Conservation (phyloP, 2,797 vertebrate genomes). For the Protonibea diacanthus region DNA sequence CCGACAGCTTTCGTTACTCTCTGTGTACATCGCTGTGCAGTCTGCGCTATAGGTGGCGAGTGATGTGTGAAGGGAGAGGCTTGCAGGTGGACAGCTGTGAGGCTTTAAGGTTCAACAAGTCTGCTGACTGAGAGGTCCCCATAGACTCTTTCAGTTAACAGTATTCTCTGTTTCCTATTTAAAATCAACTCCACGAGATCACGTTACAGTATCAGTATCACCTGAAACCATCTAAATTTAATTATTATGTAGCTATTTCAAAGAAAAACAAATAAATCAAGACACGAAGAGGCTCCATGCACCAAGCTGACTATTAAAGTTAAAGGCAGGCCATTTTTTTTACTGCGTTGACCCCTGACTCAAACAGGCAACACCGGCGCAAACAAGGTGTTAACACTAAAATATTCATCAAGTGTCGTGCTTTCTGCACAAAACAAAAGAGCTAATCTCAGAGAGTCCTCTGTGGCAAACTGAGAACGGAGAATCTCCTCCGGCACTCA, state of each 20-base stretch:
- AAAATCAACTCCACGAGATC: conserved; percentile 34
- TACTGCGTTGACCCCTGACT: conserved; percentile 30
- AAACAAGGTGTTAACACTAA: conserved; percentile 70
- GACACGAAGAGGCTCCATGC: not conserved
- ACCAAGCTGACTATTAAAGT: not conserved
- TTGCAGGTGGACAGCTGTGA: conserved; percentile 44
- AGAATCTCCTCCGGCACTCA: conserved; percentile 49
- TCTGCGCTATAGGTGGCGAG: conserved; percentile 5
- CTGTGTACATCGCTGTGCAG: conserved; percentile 23
- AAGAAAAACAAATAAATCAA: conserved; percentile 21
- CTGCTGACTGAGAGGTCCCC: conserved; percentile 45
- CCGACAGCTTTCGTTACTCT: conserved; percentile 69
- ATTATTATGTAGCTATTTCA: conserved; percentile 8
- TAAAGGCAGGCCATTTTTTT: not conserved
- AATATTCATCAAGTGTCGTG: conserved; percentile 76
- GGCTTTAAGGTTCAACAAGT: conserved; percentile 52
- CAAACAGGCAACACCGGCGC: conserved; percentile 37
- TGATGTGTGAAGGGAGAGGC: conserved; percentile 41
- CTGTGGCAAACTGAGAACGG: conserved; percentile 55
- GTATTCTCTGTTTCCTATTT: conserved; percentile 28
- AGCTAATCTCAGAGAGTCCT: conserved; percentile 62
- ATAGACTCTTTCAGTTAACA: conserved; percentile 6
- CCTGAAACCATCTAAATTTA: conserved; percentile 1
- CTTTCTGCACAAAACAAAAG: conserved; percentile 72
- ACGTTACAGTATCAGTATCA: conserved; percentile 11